These are phyloP conservation scores for Batillaria attramentaria DNA, from an alignment of 1,140 invertebrate genomes.

Conservation along the genomic window DNA sequence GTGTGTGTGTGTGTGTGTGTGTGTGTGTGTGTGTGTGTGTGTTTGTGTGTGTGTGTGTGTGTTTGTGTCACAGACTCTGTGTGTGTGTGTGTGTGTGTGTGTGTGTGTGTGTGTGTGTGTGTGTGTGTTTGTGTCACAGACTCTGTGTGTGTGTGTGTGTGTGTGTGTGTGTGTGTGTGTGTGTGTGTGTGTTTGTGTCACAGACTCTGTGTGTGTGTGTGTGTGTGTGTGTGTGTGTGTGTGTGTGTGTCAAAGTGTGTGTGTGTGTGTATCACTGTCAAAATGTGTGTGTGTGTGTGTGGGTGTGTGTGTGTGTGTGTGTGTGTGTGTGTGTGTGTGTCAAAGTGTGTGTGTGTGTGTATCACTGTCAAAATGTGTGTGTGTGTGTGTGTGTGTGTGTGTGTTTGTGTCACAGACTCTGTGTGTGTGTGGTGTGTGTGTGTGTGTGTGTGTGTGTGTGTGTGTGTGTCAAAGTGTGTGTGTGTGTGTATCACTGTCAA, in stretches of 20 bases:
- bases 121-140: neutral
- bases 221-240: constrained; percentile 6
- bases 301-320: neutral
- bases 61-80: neutral
- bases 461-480: too few relatives aligned
- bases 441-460: too few relatives aligned
- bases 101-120: neutral
- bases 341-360: too few relatives aligned
- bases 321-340: neutral
- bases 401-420: too few relatives aligned
- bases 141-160: constrained; percentile 4
- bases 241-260: neutral
- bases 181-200: neutral
- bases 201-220: neutral
- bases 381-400: too few relatives aligned
- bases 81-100: neutral
- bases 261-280: too few relatives aligned
- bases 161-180: neutral
- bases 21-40: constrained; percentile 20
- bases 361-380: too few relatives aligned
- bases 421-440: too few relatives aligned
- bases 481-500: too few relatives aligned
- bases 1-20: neutral
- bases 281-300: too few relatives aligned
- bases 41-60: neutral